Conservation (phyloP, 30 jellyfish, hydroid and myxozoan species). For the Aurelia aurita complex sp. Pacific region DNA sequence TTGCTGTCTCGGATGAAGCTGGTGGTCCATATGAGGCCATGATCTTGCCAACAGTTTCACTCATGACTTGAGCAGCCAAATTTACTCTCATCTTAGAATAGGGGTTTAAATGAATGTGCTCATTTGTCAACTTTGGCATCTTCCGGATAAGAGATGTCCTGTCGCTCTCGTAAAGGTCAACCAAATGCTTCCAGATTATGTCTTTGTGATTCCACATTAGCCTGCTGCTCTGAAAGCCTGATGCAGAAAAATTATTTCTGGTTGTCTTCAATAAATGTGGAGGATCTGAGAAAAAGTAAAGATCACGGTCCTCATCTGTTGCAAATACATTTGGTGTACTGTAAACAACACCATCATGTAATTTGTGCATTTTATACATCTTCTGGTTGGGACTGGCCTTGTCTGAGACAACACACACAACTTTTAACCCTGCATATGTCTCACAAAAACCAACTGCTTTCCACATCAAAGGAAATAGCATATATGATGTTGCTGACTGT, state of each 20-base stretch:
- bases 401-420: neutral
- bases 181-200: conserved; percentile 10
- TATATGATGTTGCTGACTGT: neutral
- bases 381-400: neutral
- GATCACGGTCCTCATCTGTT: neutral
- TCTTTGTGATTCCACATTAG: conserved; percentile 1
- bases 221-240: conserved; percentile 1
- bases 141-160: conserved; percentile 3
- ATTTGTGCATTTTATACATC: neutral
- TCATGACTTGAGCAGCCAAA: too few relatives aligned
- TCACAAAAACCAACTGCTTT: neutral
- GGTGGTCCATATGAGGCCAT: too few relatives aligned
- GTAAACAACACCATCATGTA: neutral
- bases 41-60: too few relatives aligned
- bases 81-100: neutral
- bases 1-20: too few relatives aligned
- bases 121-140: conserved; percentile 10
- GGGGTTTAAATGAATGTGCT: conserved; percentile 9
- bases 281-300: neutral
- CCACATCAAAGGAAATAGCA: conserved; percentile 12
- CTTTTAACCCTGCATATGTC: too few relatives aligned
- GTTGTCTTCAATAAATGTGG: neutral
- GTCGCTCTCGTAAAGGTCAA: neutral
- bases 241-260: neutral
- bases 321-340: neutral